Percentiles rank a stretch among this genome's conserved stretches.
phyloP scores from a whole-genome alignment of 2,113 vertebrate genomes.

The Chlorocebus sabaeus region DNA sequence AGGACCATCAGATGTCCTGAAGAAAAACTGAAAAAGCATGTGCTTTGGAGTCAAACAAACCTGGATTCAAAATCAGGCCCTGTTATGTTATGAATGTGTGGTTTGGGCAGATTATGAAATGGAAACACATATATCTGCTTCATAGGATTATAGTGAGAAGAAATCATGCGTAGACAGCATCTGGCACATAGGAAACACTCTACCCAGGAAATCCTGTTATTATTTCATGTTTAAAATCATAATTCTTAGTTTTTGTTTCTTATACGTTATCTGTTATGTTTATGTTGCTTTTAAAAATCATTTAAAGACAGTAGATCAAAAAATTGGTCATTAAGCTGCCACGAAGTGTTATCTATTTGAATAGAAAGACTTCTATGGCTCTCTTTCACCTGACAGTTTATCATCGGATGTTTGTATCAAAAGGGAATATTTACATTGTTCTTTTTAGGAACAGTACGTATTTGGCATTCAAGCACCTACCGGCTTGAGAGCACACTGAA shows the following conservation, averaged over 20 bases:
- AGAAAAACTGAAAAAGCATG: not conserved
- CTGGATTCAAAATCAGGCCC: not conserved
- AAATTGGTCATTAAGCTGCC: not conserved
- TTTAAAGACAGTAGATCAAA: not conserved
- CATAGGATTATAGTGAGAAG: not conserved
- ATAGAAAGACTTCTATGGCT: not conserved
- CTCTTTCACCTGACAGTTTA: not conserved
- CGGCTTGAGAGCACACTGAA: conserved; percentile 97
- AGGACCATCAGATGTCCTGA: not conserved
- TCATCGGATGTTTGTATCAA: not conserved
- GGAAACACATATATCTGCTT: not conserved
- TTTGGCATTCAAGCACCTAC: conserved; percentile 99
- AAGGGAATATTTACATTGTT: not conserved
- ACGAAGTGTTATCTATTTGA: not conserved
- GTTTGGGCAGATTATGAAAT: not conserved
- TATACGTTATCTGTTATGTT: not conserved
- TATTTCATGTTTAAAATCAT: not conserved
- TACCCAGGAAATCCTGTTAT: not conserved
- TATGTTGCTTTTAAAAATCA: conserved; percentile 48
- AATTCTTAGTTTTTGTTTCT: conserved; percentile 10
- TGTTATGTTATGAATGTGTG: not conserved
- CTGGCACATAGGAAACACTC: not conserved
- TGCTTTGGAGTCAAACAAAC: not conserved
- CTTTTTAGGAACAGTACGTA: conserved; percentile 93
- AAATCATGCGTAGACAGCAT: not conserved